A percentile compares a stretch with the other conserved stretches of the same genome.
phyloP scores from a whole-genome alignment of 2,888 invertebrate species.

The Panorpa germanica region DNA sequence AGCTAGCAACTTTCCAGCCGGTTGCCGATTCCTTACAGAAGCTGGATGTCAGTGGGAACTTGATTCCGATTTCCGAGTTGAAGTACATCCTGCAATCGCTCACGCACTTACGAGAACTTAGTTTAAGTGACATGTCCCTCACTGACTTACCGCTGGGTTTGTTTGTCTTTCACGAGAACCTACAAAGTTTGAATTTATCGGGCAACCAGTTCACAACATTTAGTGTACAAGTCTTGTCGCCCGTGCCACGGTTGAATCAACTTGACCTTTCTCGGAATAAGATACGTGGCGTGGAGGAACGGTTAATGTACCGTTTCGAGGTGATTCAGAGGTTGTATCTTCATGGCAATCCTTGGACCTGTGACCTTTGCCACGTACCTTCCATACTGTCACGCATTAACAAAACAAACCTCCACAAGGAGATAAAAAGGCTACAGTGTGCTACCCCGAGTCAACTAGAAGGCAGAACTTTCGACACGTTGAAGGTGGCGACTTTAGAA shows the following conservation, averaged over 20 bases:
- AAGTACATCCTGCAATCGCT: constrained; percentile 35
- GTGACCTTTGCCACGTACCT: constrained; percentile 42
- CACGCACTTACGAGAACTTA: constrained; percentile 33
- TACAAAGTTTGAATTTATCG: too few species aligned
- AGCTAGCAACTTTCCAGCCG: constrained; percentile 37
- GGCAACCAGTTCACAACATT: too few species aligned
- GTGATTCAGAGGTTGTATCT: constrained; percentile 32
- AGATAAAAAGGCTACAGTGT: constrained; percentile 34
- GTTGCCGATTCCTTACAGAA: constrained; percentile 39
- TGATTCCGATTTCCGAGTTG: constrained; percentile 33
- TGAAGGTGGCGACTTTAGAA: too few species aligned
- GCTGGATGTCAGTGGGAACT: constrained; percentile 52
- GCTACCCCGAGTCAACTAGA: constrained; percentile 33
- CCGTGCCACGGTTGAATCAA: too few species aligned
- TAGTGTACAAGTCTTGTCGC: too few species aligned
- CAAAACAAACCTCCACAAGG: constrained; percentile 29
- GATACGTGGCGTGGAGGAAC: too few species aligned
- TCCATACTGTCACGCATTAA: constrained; percentile 34
- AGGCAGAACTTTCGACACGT: too few species aligned
- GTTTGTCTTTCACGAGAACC: too few species aligned
- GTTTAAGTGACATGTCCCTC: constrained; percentile 37
- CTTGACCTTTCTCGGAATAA: too few species aligned
- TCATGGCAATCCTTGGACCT: constrained; percentile 46
- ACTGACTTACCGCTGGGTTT: constrained; percentile 34
- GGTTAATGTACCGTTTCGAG: constrained; percentile 35